These are phyloP conservation scores for Cosmia trapezina DNA, from an alignment of 2,888 invertebrate genomes.

Conservation along the genomic window DNA sequence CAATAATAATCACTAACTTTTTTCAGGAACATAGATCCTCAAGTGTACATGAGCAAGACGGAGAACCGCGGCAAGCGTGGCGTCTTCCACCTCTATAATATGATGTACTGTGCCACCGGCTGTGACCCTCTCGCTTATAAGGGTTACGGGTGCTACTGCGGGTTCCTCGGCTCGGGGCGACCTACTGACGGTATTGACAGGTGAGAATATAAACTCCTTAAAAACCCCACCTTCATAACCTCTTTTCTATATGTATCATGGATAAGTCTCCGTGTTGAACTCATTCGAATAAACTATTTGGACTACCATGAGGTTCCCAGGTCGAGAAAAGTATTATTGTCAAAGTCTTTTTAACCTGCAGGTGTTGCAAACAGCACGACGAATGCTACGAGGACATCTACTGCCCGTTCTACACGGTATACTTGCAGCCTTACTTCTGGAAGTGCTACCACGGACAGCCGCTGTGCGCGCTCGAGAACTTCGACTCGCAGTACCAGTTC, in stretches of 20 bases:
- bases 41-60: constrained; percentile 72
- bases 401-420: constrained; percentile 95
- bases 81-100: constrained; percentile 95
- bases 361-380: constrained; percentile 96
- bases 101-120: constrained; percentile 96
- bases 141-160: constrained; percentile 97
- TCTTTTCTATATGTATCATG: background rate
- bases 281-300: no score
- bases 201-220: constrained; percentile 18
- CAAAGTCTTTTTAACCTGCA: constrained; percentile 70
- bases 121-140: constrained; percentile 96
- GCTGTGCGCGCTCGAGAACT: constrained; percentile 92
- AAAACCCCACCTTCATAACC: no score
- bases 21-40: constrained; percentile 78
- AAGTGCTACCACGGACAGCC: constrained; percentile 95
- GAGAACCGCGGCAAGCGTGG: constrained; percentile 92
- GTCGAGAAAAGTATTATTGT: no score
- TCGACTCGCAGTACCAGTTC: constrained; percentile 75
- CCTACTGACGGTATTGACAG: constrained; percentile 59
- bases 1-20: background rate
- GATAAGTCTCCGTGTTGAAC: no score
- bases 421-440: constrained; percentile 97
- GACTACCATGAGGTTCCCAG: no score
- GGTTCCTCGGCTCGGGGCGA: constrained; percentile 92
- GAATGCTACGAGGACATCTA: constrained; percentile 95